Evolutionary conservation across 2,797 vertebrate genomes (phyloP).

Genomic region (Microctenopoma lineatum): DNA sequence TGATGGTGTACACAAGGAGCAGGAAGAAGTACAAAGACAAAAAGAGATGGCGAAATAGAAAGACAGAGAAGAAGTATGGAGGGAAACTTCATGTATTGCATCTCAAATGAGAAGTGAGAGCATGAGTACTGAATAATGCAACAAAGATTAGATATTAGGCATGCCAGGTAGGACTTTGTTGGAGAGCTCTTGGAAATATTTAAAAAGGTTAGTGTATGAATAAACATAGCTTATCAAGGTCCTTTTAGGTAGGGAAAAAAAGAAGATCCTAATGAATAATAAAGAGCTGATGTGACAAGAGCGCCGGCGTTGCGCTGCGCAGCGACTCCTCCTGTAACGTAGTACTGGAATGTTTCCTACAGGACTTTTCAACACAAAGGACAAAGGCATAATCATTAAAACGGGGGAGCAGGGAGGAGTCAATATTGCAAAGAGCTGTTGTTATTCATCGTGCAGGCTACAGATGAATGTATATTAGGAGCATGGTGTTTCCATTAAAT

Average conservation of each 20-base stretch:
- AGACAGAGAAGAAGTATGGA: slow-evolving; percentile 74
- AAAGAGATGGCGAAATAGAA: slow-evolving; percentile 56
- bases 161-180: slow-evolving; percentile 94
- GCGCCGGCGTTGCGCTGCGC: slow-evolving; percentile 88
- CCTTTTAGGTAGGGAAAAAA: slow-evolving; percentile 89
- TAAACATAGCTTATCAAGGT: slow-evolving; percentile 99
- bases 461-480: slow-evolving; percentile 75
- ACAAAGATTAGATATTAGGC: slow-evolving; percentile 94
- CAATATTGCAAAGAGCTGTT: slow-evolving; percentile 87
- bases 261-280: slow-evolving; percentile 96
- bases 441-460: slow-evolving; percentile 70
- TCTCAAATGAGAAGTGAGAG: slow-evolving; percentile 90
- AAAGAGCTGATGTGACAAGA: slow-evolving; percentile 89
- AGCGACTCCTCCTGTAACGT: slow-evolving; percentile 74
- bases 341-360: slow-evolving; percentile 94
- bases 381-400: slow-evolving; percentile 93
- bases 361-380: slow-evolving; percentile 80
- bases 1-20: slow-evolving; percentile 38
- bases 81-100: slow-evolving; percentile 91
- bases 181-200: slow-evolving; percentile 98
- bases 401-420: slow-evolving; percentile 80
- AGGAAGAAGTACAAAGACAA: slow-evolving; percentile 76
- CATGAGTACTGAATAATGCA: slow-evolving; percentile 96
- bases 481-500: slow-evolving; percentile 74
- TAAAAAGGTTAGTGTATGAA: slow-evolving; percentile 99